Base-by-base conservation (phyloP, 2,113 vertebrate species). In the Castor canadensis region DNA sequence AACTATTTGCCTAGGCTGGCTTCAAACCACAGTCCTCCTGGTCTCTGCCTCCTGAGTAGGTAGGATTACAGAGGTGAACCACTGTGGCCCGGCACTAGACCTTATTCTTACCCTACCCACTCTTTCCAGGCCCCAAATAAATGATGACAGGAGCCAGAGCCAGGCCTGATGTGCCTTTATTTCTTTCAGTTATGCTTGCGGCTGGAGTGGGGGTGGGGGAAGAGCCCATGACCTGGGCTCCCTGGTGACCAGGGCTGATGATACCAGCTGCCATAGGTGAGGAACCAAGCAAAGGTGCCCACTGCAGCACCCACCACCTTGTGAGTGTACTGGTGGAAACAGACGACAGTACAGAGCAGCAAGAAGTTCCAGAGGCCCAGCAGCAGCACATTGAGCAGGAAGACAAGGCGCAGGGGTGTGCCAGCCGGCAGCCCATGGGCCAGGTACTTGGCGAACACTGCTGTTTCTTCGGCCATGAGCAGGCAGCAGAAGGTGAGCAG, bases 401-500 rank as follows among this genome's bases (percentile, higher is more conserved):
- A 99, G 94, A 99, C 92, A 0, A 99, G 96, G 22, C 98, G 98
- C 12, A 99, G 45, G 0, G 99, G 98, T 1, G 98, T 97, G 0
- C 98, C 98, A 0, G 99, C 99, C 1, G 98, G 97, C 73, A 98
- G 98, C 1, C 99, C 99, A 0, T 99, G 98, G 58, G 97, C 98
- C 96, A 99, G 98, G 96, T 98, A 98, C 87, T 94, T 97, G 56
- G 96, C 89, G n/a, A 99, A 99, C 10, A 98, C 97, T 0, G 98
- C 98, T 0, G 97, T 98, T 95, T 99, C 99, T 96, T 99, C 99
- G 0, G 98, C 99, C 97, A 99, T 96, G 73, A 99, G 98, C 89
- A 99, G 98, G 96, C 99, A 98, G 82, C 99, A 99, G 89, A 99
- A 98, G 91, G 99, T 98, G 60, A 99, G 98, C 64, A 99, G 98